Conservation (phyloP, 2,797 vertebrate genomes). For the Enteromius paludinosus region DNA sequence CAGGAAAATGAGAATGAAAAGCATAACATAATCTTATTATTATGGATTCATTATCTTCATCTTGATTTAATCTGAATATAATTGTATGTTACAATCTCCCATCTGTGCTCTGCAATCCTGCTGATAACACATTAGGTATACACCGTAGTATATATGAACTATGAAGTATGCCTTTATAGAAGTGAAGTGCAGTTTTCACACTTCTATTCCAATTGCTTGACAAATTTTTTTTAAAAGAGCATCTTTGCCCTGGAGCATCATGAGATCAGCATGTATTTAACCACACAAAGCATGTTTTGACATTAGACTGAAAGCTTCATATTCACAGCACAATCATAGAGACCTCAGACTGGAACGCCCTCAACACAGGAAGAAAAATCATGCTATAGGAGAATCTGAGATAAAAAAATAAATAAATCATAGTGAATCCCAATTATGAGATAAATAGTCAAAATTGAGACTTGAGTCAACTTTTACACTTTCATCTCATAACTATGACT, state of each 20-base stretch:
- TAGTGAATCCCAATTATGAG: not conserved
- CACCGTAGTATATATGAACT: not conserved
- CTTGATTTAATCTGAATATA: constrained; percentile 3
- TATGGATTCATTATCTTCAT: not conserved
- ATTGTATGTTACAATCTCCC: not conserved
- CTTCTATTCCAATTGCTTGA: no score
- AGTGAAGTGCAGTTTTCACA: not conserved
- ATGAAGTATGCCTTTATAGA: not conserved
- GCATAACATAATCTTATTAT: not conserved
- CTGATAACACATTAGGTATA: not conserved
- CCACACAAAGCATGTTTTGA: constrained; percentile 11
- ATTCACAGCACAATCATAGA: not conserved
- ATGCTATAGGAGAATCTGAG: not conserved
- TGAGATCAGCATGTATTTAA: constrained; percentile 6
- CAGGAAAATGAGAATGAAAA: not conserved
- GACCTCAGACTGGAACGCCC: not conserved
- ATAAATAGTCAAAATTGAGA: not conserved
- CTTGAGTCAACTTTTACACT: not conserved
- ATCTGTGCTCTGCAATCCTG: not conserved
- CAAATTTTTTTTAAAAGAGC: not conserved
- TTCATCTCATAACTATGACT: not conserved
- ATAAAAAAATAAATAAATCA: no score
- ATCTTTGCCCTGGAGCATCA: not conserved
- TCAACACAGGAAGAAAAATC: not conserved
- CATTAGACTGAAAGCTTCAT: not conserved